A percentile compares a stretch with the other conserved stretches of the same genome.
phyloP scores from a whole-genome alignment of 2,113 vertebrate species.

The Elgaria multicarinata region DNA sequence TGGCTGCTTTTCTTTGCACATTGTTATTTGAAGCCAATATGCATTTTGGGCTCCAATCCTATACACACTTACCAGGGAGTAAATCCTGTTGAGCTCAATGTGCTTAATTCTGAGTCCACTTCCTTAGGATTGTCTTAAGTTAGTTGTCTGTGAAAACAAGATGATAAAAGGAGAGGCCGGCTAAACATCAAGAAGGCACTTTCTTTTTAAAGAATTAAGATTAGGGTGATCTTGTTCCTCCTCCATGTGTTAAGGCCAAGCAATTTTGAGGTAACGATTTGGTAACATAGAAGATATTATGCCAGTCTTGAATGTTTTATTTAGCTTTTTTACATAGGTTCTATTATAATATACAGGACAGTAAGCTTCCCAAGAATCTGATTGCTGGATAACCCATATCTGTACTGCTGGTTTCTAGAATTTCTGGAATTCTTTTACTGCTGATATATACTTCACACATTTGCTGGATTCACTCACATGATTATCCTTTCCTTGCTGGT shows the following conservation, averaged over 20 bases:
- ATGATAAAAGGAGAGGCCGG: background rate
- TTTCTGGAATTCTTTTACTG: background rate
- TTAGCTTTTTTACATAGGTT: background rate
- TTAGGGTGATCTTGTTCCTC: background rate
- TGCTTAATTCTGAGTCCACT: background rate
- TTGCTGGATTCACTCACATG: background rate
- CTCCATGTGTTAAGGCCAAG: background rate
- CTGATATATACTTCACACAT: background rate
- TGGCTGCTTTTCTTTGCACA: background rate
- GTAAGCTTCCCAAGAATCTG: background rate
- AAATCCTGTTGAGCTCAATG: background rate
- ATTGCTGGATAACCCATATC: background rate
- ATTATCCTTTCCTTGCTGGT: background rate
- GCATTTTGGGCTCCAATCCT: too few species aligned
- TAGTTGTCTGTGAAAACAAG: background rate
- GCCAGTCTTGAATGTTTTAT: background rate
- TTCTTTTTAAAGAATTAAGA: background rate
- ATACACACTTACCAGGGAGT: background rate
- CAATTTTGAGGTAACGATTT: background rate
- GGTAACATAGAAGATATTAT: background rate
- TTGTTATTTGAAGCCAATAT: background rate
- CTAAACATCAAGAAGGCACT: background rate
- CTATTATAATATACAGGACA: background rate
- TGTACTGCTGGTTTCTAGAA: background rate
- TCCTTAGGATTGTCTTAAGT: background rate